Base-by-base conservation (phyloP, 2,888 invertebrate genomes). In the Spisula solida region DNA sequence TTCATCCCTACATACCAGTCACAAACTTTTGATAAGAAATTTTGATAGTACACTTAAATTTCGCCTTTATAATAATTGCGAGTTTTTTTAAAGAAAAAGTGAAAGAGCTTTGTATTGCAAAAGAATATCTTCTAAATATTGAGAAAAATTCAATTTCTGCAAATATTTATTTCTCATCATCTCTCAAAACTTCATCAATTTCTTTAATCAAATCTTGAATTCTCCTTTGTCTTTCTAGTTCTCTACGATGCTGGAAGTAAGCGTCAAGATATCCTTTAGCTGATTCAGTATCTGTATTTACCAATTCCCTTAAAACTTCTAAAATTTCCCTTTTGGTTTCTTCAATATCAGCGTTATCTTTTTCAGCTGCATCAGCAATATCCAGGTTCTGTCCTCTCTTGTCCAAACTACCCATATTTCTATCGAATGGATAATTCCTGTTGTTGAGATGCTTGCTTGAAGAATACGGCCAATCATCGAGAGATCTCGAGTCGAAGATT, bases 141-240 rank as follows among this genome's bases (percentile, higher is more conserved):
- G 5, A 70, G 29, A 16, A 29, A 70, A 29, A 12, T n/a, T 79
- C 4, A n/a, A 47, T n/a, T 8, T 48, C 14, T 47, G 41, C 20
- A 25, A 18, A n/a, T 41, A 47, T 47, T 80, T 47, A 47, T 55
- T 56, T 31, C 1, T 82, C 55, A n/a, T 55, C 0, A 29, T 82
- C n/a, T 18, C 79, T 41, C n/a, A 78, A 41, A 55, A 31, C 29
- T 12, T 34, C 79, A 79, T 60, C 56, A 41, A 85, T 47, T n/a
- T 48, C 25, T 56, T 10, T 34, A 31, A 85, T 41, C 25, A 85
- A 31, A n/a, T 48, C 41, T 41, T 85, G 79, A 34, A 85, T n/a
- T 56, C 14, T 79, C 51, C 78, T 85, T 75, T 85, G 31, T 79
- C 85, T 85, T 56, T 85, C 79, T n/a, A 79, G 2, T 41, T 85